phyloP scores from a whole-genome alignment of 2,797 vertebrate species.

The Uromys caudimaculatus region DNA sequence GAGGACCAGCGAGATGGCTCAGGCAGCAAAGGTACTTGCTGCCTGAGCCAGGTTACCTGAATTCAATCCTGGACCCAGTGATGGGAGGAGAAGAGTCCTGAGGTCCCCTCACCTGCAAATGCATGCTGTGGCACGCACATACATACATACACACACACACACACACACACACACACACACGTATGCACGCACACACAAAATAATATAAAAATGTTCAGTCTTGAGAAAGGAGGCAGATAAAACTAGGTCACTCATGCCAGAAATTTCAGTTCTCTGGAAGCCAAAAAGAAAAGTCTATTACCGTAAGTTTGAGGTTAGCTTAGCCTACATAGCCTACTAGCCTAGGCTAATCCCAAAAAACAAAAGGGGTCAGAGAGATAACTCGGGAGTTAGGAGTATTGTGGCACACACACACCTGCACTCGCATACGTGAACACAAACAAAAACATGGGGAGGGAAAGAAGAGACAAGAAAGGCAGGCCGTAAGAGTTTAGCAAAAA shows the following conservation, averaged over 20 bases:
- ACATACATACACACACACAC: no score
- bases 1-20: neutral
- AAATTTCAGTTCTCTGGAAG: neutral
- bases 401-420: neutral
- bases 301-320: neutral
- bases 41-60: neutral
- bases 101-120: neutral
- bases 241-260: neutral
- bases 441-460: no score
- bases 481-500: neutral
- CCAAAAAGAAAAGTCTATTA: no score
- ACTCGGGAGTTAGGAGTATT: neutral
- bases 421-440: neutral
- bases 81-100: neutral
- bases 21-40: neutral
- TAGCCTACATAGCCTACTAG: neutral
- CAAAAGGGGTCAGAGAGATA: neutral
- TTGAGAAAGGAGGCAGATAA: neutral
- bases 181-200: no score
- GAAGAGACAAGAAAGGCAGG: neutral
- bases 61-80: neutral
- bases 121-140: no score
- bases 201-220: neutral
- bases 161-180: no score
- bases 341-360: neutral